Percentiles rank a stretch among this genome's conserved stretches.
These are phyloP conservation scores for Myotis findleyi DNA, from an alignment of 2,797 vertebrate genomes.

Conservation along the genomic window DNA sequence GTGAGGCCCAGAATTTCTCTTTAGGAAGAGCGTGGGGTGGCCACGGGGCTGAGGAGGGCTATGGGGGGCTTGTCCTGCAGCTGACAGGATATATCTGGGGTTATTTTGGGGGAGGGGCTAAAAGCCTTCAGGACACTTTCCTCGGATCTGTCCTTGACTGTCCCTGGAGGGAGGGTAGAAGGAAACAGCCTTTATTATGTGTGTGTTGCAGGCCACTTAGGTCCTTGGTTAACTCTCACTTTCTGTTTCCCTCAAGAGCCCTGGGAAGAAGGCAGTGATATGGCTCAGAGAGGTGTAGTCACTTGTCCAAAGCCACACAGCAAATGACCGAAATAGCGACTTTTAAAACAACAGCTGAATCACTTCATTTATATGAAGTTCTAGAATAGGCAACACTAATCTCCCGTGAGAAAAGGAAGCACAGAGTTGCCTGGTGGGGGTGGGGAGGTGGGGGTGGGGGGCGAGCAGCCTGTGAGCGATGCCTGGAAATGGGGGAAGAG, in stretches of 20 bases:
- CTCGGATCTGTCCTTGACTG: background rate
- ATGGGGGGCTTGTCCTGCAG: background rate
- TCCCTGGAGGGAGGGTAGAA: background rate
- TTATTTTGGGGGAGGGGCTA: background rate
- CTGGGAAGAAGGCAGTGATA: background rate
- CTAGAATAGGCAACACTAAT: background rate
- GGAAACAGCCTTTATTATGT: background rate
- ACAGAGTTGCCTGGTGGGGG: background rate
- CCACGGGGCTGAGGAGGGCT: background rate
- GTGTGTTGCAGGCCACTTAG: background rate
- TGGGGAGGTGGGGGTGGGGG: accelerated
- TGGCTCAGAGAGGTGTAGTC: conserved; percentile 19
- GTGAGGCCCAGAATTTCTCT: background rate
- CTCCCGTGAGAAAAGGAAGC: background rate
- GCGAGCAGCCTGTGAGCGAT: too few species aligned
- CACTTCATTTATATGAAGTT: background rate
- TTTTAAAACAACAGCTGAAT: background rate
- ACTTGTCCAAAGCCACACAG: background rate
- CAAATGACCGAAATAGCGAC: background rate
- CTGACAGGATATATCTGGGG: background rate
- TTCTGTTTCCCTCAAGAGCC: background rate
- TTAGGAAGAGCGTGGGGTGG: background rate
- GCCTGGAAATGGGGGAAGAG: background rate
- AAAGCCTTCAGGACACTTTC: background rate
- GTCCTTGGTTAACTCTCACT: background rate